phyloP scores from a whole-genome alignment of 2,113 vertebrate genomes.

The Tachuris rubrigastra region DNA sequence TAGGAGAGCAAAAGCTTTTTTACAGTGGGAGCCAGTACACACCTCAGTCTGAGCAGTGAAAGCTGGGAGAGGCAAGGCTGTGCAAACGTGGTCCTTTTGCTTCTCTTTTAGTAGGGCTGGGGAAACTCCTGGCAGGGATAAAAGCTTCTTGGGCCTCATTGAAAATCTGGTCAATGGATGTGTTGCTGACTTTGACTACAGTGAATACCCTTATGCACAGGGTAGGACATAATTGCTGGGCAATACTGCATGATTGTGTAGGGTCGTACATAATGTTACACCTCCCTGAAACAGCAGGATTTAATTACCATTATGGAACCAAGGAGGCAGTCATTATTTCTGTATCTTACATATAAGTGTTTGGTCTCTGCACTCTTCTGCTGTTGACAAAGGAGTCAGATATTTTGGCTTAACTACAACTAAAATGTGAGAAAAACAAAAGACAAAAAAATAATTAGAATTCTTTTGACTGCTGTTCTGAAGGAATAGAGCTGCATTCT shows the following conservation, averaged over 20 bases:
- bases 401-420: neutral
- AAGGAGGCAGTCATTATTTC: neutral
- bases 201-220: neutral
- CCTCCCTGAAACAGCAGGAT: neutral
- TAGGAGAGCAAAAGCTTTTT: neutral
- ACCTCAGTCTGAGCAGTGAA: neutral
- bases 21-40: neutral
- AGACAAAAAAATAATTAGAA: neutral
- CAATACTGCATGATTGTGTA: neutral
- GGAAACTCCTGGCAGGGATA: neutral
- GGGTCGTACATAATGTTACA: neutral
- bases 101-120: neutral
- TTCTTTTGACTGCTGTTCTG: neutral
- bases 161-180: neutral
- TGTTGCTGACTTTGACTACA: neutral
- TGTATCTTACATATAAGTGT: neutral
- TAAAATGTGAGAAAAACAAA: neutral
- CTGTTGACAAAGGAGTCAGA: neutral
- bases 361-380: neutral
- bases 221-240: neutral
- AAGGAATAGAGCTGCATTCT: neutral
- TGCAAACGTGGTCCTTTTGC: neutral
- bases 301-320: neutral
- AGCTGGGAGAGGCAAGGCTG: neutral
- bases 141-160: neutral